Evolutionary conservation across 2,797 vertebrate genomes (phyloP), one percentile per base, ranked within the genome.

Genomic region (Epinephelus coioides): DNA sequence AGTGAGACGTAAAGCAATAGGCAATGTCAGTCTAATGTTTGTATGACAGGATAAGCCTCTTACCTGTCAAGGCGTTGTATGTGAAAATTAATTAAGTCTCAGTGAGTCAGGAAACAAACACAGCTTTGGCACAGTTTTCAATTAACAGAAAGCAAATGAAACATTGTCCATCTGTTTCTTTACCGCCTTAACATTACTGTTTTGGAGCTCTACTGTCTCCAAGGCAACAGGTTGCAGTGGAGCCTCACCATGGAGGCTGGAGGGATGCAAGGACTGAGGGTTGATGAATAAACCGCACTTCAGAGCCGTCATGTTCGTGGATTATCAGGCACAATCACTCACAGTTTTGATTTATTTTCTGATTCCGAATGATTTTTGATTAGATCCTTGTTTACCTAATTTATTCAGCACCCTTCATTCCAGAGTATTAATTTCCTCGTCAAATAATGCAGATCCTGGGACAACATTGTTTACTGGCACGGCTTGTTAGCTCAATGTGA

Each of bases 161-260:
- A 80, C 73, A 4, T 50, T 53, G 54, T 80, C 83, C 30, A 10
- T 74, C 78, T 73, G 50, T 63, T 74, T 74, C 50, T 68, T 34
- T 69, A 57, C 61, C 23, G 62, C 68, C 65, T 79, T 59, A 70
- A 71, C 51, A 5, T 64, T 27, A 73, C 74, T 83, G 55, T 84
- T 88, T 85, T 72, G 61, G 50, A 79, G 77, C 34, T 54, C 66
- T 6, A 19, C 84, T n/a, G 92, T 95, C 88, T 88, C 93, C 92
- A 93, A 86, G 90, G 93, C 92, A 92, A 94, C 94, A 92, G 81
- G 90, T 91, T 87, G 83, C 84, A 61, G 76, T 14, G 56, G 50
- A 81, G 70, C 68, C 65, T 75, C 64, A 64, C 25, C 50, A 54
- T 18, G 18, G 66, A 38, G 50, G 49, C 69, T 73, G 78, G 17